These are phyloP conservation scores for Aradophagus sp. DNA, from an alignment of 1,140 invertebrate species.

Conservation along the genomic window DNA sequence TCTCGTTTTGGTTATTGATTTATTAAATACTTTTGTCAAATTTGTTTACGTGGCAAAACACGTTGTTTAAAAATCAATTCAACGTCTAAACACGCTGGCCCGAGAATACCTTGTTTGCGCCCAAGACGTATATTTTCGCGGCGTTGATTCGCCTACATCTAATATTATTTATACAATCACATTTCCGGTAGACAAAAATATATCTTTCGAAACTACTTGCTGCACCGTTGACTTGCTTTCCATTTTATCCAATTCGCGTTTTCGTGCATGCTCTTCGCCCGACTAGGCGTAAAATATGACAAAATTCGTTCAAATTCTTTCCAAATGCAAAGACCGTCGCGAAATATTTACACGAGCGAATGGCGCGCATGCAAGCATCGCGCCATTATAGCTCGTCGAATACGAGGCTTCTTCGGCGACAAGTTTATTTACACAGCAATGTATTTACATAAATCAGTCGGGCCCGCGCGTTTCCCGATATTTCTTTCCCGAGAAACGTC, in stretches of 20 bases:
- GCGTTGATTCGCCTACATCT: too few relatives aligned
- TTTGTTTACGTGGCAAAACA: too few relatives aligned
- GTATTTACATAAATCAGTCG: slow-evolving; percentile 56
- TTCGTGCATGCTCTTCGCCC: slow-evolving; percentile 33
- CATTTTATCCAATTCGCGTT: slow-evolving; percentile 32
- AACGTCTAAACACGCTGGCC: too few relatives aligned
- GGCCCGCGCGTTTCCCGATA: slow-evolving; percentile 26
- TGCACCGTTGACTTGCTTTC: slow-evolving; percentile 33
- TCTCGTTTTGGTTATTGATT: too few relatives aligned
- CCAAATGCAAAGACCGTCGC: slow-evolving; percentile 41
- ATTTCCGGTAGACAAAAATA: slow-evolving; percentile 25
- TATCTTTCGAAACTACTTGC: slow-evolving; percentile 23
- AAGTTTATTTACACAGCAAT: slow-evolving; percentile 49
- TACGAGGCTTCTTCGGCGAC: slow-evolving; percentile 30
- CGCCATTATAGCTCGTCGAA: slow-evolving; percentile 39
- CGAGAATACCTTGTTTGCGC: too few relatives aligned
- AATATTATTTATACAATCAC: too few relatives aligned
- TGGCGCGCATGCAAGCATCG: slow-evolving; percentile 29
- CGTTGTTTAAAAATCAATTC: too few relatives aligned
- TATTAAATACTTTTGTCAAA: too few relatives aligned
- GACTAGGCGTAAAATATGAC: slow-evolving; percentile 48
- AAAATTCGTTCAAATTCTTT: slow-evolving; percentile 48
- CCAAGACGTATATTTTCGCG: too few relatives aligned
- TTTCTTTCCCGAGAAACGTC: too few relatives aligned
- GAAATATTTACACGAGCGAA: slow-evolving; percentile 48